Evolutionary conservation across 1,140 invertebrate species (phyloP).

Genomic region (Ditylenchus dipsaci): DNA sequence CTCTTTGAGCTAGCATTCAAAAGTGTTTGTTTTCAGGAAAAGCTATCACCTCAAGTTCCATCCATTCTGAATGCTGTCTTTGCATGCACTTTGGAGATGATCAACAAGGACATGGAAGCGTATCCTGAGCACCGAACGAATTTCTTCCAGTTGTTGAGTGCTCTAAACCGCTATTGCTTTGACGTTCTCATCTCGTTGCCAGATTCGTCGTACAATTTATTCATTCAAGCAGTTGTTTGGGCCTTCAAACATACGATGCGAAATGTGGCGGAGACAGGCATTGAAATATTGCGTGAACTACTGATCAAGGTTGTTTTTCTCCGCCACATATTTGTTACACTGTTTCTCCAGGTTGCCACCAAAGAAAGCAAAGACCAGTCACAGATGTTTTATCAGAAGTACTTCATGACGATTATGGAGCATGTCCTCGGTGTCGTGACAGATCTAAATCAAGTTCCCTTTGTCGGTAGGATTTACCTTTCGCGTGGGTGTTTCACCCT

Average conservation of each 20-base stretch:
- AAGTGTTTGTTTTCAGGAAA: conserved; percentile 60
- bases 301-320: conserved; percentile 19
- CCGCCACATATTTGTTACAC: too few species aligned
- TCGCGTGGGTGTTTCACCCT: not conserved
- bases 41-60: conserved; percentile 88
- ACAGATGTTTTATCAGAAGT: conserved; percentile 95
- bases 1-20: too few species aligned
- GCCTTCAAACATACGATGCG: conserved; percentile 99
- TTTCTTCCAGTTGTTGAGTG: conserved; percentile 89
- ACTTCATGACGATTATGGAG: conserved; percentile 93
- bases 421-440: conserved; percentile 96
- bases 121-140: conserved; percentile 97
- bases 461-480: conserved; percentile 67
- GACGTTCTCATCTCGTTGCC: conserved; percentile 76
- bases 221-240: conserved; percentile 98
- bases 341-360: conserved; percentile 21
- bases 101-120: conserved; percentile 98
- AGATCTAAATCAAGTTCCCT: conserved; percentile 82
- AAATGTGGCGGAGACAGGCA: conserved; percentile 90
- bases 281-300: conserved; percentile 43
- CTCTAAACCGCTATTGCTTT: conserved; percentile 57
- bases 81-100: conserved; percentile 98
- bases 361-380: conserved; percentile 73
- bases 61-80: conserved; percentile 99
- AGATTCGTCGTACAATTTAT: conserved; percentile 67